These are phyloP conservation scores for Tetramorium parvispinum DNA, from an alignment of 1,140 invertebrate genomes.

Conservation along the genomic window DNA sequence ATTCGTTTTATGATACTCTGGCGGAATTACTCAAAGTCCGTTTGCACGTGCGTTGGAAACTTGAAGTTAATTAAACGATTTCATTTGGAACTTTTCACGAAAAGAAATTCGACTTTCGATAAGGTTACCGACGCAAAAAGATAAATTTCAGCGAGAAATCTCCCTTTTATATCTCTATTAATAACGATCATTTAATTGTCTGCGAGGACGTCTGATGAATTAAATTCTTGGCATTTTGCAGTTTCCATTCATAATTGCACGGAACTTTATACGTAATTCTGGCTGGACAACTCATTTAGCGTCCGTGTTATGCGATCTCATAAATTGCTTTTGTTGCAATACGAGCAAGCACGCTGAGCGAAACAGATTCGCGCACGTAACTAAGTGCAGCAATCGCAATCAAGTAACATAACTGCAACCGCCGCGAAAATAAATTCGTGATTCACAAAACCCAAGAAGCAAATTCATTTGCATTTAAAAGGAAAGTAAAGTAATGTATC, in stretches of 20 bases:
- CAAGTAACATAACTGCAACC: conserved; percentile 1
- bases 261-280: conserved; percentile 25
- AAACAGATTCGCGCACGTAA: conserved; percentile 41
- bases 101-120: background rate
- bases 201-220: background rate
- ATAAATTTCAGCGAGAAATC: background rate
- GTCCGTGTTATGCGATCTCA: conserved; percentile 40
- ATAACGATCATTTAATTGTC: conserved; percentile 3
- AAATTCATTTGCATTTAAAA: background rate
- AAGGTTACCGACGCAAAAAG: background rate
- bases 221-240: background rate
- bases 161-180: background rate
- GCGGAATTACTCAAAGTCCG: background rate
- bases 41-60: background rate
- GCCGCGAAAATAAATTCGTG: background rate
- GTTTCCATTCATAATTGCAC: background rate
- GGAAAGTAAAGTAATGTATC: background rate
- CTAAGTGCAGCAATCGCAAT: conserved; percentile 4
- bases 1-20: conserved; percentile 7
- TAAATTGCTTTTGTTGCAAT: conserved; percentile 49
- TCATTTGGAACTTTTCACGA: background rate
- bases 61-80: background rate
- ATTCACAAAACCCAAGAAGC: background rate
- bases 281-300: conserved; percentile 16
- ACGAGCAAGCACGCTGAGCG: background rate